Evolutionary conservation across 2,797 vertebrate species (phyloP), one percentile per base, ranked within the genome.

Genomic region (Chelmon rostratus): DNA sequence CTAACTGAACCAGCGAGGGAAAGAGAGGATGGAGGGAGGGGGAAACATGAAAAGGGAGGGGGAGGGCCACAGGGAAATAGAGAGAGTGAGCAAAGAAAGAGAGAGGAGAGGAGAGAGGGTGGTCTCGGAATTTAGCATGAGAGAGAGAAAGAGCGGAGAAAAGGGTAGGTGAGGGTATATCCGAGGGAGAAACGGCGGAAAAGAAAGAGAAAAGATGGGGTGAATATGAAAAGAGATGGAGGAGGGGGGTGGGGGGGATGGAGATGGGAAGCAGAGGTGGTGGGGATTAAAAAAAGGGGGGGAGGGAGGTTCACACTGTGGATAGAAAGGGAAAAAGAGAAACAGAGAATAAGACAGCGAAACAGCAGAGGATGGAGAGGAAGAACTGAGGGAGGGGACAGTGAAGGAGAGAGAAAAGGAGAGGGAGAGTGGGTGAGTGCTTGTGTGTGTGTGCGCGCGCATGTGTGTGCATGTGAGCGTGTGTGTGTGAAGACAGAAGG

Each of bases 21-120:
- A 93, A 91, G 92, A 87, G 91, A 92, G 91, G 90, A 92, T 92
- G 90, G 90, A 91, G 93, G 92, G 92, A 93, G 93, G 92, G 91
- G 91, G 92, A 83, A 87, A 89, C 82, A 90, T 90, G 90, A 86
- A 90, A 88, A 91, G 86, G 88, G 92, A 90, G 83, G 90, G 91
- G 88, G 91, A 91, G 91, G 90, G 88, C 85, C 87, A 91, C 78
- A 90, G 91, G 83, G 86, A 90, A 89, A 91, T 50, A 73, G 90
- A 90, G 91, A 89, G 91, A 91, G 91, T 63, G 86, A 90, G 92
- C 85, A 71, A 84, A 88, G 81, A 82, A 89, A 76, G 85, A 88
- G 76, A 82, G 84, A 89, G 84, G 80, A 82, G 70, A 78, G 78
- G 59, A 78, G 72, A 83, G 88, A 91, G 89, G 78, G 88, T 91